Evolutionary conservation across 1,140 invertebrate species (phyloP).

Genomic region (Littorina saxatilis): DNA sequence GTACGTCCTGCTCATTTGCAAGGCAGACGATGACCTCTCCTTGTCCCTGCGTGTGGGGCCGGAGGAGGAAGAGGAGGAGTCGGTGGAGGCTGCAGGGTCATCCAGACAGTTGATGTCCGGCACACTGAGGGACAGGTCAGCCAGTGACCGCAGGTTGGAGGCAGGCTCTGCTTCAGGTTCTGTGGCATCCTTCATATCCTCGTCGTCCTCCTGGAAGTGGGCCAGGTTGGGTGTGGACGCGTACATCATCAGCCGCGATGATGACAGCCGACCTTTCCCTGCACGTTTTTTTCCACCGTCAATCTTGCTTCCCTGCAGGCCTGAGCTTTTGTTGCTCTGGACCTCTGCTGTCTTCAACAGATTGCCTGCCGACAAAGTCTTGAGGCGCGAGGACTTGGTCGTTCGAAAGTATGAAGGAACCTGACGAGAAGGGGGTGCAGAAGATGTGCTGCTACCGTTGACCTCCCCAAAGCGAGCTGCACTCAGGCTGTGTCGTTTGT

Average conservation of each 20-base stretch:
- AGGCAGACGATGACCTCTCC: background rate
- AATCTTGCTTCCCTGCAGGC: background rate
- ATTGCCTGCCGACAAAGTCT: conserved; percentile 17
- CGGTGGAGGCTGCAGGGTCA: conserved; percentile 44
- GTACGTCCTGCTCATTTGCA: background rate
- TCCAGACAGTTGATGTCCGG: conserved; percentile 59
- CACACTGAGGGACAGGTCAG: conserved; percentile 57
- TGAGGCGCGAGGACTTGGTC: conserved; percentile 31
- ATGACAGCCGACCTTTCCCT: conserved; percentile 15
- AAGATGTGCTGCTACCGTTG: background rate
- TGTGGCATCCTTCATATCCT: conserved; percentile 24
- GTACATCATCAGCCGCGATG: conserved; percentile 48
- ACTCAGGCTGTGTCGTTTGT: background rate
- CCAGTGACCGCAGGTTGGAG: conserved; percentile 50
- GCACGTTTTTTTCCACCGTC: conserved; percentile 18
- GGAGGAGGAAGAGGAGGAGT: conserved; percentile 32
- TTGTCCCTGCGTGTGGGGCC: background rate
- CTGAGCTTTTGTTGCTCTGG: background rate
- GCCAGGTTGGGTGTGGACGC: conserved; percentile 59
- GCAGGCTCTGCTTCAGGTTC: background rate
- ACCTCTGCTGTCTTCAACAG: conserved; percentile 2
- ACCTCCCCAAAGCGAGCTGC: background rate
- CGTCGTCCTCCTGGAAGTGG: conserved; percentile 39
- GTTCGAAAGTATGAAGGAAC: conserved; percentile 29
- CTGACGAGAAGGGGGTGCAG: background rate